Percentiles rank a stretch among this genome's conserved stretches.
phyloP scores from a whole-genome alignment of 1,140 invertebrate species.

The Pissodes strobi region DNA sequence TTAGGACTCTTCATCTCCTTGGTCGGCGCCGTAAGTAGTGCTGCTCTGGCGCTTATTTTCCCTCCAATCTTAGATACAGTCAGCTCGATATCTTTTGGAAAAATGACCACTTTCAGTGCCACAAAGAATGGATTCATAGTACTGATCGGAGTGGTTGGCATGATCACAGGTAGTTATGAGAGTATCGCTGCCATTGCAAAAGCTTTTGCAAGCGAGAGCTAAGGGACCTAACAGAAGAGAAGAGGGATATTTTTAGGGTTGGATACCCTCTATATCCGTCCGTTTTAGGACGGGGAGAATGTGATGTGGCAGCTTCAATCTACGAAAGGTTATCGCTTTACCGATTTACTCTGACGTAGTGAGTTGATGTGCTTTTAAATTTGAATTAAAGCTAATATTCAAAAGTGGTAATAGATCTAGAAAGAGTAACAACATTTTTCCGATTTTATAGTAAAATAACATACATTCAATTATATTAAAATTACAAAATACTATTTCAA shows the following conservation, averaged over 20 bases:
- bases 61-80: slow-evolving; percentile 81
- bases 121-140: slow-evolving; percentile 73
- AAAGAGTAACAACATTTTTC: too few relatives aligned
- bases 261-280: too few relatives aligned
- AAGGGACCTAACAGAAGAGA: background rate
- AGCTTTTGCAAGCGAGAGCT: slow-evolving; percentile 39
- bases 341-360: too few relatives aligned
- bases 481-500: too few relatives aligned
- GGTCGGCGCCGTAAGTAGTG: slow-evolving; percentile 84
- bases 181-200: slow-evolving; percentile 66
- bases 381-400: too few relatives aligned
- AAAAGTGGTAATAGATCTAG: too few relatives aligned
- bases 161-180: slow-evolving; percentile 75
- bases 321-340: too few relatives aligned
- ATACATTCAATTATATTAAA: too few relatives aligned
- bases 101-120: slow-evolving; percentile 50
- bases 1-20: slow-evolving; percentile 89
- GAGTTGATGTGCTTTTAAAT: too few relatives aligned
- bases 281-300: too few relatives aligned
- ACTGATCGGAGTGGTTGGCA: slow-evolving; percentile 69
- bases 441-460: too few relatives aligned
- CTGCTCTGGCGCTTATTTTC: slow-evolving; percentile 83
- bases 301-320: too few relatives aligned
- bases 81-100: slow-evolving; percentile 54
- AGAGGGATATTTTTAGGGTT: background rate